These are phyloP conservation scores for Balaeniceps rex DNA, from an alignment of 2,113 vertebrate genomes.

Conservation along the genomic window DNA sequence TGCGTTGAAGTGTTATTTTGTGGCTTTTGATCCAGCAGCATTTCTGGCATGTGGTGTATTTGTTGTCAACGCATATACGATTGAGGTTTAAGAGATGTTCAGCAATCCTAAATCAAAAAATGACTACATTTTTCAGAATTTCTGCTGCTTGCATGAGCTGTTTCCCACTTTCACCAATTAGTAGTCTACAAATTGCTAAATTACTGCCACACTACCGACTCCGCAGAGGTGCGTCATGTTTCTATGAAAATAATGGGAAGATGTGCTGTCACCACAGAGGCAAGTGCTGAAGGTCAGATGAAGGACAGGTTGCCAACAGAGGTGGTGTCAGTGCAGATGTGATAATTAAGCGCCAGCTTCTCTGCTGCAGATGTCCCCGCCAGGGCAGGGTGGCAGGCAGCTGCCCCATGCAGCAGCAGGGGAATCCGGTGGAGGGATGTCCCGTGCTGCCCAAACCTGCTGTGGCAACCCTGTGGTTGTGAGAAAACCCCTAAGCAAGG, in stretches of 20 bases:
- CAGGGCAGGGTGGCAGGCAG: background rate
- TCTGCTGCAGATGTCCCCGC: background rate
- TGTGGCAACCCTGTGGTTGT: background rate
- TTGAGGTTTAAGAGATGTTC: background rate
- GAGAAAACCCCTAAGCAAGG: too few relatives aligned
- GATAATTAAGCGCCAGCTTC: background rate
- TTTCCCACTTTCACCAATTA: background rate
- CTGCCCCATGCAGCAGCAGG: too few relatives aligned
- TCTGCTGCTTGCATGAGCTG: background rate
- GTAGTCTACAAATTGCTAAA: background rate
- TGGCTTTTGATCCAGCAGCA: background rate
- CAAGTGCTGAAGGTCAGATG: background rate
- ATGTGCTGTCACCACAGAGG: background rate
- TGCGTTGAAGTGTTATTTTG: fast-evolving
- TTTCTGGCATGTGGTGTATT: background rate
- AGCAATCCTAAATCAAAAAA: background rate
- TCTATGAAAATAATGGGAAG: background rate
- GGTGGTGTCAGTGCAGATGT: background rate
- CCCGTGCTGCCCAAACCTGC: background rate
- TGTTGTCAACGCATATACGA: fast-evolving
- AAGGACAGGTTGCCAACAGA: background rate
- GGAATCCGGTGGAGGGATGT: background rate
- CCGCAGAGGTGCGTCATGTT: fast-evolving
- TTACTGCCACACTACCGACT: fast-evolving
- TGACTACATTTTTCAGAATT: background rate